These are phyloP conservation scores for Caerostris darwini DNA, from an alignment of 1,140 invertebrate species.

Conservation along the genomic window DNA sequence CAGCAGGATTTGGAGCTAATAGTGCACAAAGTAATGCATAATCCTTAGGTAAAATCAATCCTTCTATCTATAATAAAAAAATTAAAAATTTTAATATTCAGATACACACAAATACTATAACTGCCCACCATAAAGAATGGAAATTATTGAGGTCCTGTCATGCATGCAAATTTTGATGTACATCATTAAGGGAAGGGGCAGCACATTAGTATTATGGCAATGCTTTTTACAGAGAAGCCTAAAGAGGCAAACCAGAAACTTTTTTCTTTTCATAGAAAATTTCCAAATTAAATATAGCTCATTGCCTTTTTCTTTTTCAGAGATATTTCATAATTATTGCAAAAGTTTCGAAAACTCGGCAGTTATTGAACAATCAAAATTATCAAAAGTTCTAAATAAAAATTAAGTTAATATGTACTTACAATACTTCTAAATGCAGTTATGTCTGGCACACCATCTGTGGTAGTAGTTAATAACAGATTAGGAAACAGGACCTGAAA, in stretches of 20 bases:
- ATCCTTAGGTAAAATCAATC: slow-evolving; percentile 56
- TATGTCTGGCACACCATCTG: slow-evolving; percentile 39
- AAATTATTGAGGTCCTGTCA: background rate
- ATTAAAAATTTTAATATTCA: background rate
- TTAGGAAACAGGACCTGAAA: slow-evolving; percentile 65
- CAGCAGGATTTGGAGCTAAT: slow-evolving; percentile 3
- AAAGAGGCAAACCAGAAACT: no score
- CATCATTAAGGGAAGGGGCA: no score
- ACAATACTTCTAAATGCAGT: slow-evolving; percentile 70
- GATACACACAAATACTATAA: background rate
- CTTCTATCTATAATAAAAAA: slow-evolving; percentile 44
- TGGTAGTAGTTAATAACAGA: slow-evolving; percentile 49
- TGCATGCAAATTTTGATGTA: no score
- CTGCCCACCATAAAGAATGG: background rate
- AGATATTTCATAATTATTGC: no score
- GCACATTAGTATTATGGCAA: background rate
- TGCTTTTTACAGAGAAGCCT: no score
- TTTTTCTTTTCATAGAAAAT: no score
- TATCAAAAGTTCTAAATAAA: background rate
- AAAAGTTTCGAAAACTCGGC: no score
- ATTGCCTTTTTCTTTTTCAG: no score
- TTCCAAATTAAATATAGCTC: no score
- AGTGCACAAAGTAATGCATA: slow-evolving; percentile 36
- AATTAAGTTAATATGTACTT: background rate
- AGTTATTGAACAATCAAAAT: no score